A percentile compares a stretch with the other conserved stretches of the same genome.
phyloP scores from a whole-genome alignment of 2,113 vertebrate genomes.

The Heteronetta atricapilla region DNA sequence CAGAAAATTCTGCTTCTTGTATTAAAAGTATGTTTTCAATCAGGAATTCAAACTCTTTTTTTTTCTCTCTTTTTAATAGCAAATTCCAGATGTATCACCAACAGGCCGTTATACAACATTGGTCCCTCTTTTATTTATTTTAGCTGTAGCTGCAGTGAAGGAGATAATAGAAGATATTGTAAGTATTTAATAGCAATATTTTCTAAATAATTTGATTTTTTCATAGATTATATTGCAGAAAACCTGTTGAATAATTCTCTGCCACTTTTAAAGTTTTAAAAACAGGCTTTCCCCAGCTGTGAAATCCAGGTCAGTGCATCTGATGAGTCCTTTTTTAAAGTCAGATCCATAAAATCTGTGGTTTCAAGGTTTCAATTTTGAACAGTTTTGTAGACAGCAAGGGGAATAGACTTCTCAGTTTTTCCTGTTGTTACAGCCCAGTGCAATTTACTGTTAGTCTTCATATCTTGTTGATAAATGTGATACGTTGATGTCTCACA shows the following conservation, averaged over 20 bases:
- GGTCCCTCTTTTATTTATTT: conserved; percentile 96
- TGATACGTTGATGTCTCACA: neutral
- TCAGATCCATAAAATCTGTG: neutral
- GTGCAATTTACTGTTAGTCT: neutral
- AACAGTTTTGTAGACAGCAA: neutral
- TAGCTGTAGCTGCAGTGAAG: conserved; percentile 95
- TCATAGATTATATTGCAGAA: neutral
- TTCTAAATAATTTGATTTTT: neutral
- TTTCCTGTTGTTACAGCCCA: neutral
- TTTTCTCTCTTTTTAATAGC: conserved; percentile 73
- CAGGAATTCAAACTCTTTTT: neutral
- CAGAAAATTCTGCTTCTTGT: neutral
- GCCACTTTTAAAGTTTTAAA: neutral
- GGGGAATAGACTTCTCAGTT: neutral
- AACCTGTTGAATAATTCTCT: neutral
- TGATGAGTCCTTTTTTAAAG: neutral
- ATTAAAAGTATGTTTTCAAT: neutral
- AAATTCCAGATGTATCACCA: conserved; percentile 99
- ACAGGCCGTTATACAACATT: conserved; percentile 97
- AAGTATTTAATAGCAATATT: conserved; percentile 69
- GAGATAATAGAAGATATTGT: conserved; percentile 99
- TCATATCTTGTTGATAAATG: neutral
- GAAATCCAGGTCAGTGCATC: neutral
- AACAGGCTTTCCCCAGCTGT: neutral
- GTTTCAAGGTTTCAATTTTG: neutral